Evolutionary conservation across 2,888 invertebrate species (phyloP).

Genomic region (Aelia acuminata): DNA sequence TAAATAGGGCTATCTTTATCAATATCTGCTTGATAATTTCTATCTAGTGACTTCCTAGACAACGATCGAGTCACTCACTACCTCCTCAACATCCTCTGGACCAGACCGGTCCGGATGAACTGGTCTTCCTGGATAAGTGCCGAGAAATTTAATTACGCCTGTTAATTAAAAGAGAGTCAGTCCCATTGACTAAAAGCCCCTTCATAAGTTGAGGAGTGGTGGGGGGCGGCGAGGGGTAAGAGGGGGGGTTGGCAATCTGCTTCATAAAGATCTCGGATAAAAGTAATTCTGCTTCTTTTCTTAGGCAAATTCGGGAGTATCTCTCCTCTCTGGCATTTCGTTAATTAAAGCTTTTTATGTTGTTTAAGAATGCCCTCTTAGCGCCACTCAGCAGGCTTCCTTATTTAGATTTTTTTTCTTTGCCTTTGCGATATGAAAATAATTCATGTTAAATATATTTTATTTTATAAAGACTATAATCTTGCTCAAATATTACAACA

Average conservation of each 20-base stretch:
- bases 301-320: slow-evolving; percentile 4
- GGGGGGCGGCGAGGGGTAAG: too few relatives aligned
- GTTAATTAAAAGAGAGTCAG: slow-evolving; percentile 7
- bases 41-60: too few relatives aligned
- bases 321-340: not conserved
- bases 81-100: not conserved
- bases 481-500: too few relatives aligned
- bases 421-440: not conserved
- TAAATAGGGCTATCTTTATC: too few relatives aligned
- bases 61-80: too few relatives aligned
- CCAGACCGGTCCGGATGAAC: not conserved
- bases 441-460: not conserved
- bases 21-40: too few relatives aligned
- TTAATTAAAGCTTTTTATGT: slow-evolving; percentile 36
- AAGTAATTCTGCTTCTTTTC: slow-evolving; percentile 27
- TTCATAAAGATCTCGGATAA: slow-evolving; percentile 28
- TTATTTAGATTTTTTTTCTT: not conserved
- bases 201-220: not conserved
- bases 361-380: slow-evolving; percentile 3
- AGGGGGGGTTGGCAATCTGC: not conserved
- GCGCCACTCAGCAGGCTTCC: not conserved
- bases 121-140: not conserved
- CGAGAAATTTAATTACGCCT: slow-evolving; percentile 13
- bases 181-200: slow-evolving; percentile 5
- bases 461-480: too few relatives aligned